phyloP scores from a whole-genome alignment of 2,888 invertebrate genomes.

The Ametastegia equiseti region DNA sequence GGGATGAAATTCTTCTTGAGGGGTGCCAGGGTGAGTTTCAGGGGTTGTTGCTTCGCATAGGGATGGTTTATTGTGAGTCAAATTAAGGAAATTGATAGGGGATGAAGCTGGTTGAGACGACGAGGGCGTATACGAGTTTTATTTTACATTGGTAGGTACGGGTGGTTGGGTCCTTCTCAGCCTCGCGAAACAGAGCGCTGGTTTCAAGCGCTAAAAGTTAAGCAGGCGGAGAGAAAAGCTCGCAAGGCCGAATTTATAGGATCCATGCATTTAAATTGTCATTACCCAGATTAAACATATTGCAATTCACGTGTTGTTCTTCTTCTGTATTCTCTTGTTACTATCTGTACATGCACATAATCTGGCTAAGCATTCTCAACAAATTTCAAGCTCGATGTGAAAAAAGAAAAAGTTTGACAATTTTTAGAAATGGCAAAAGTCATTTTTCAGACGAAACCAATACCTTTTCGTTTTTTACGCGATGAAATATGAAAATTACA shows the following conservation, averaged over 20 bases:
- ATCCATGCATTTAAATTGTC: constrained; percentile 45
- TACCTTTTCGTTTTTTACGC: no score
- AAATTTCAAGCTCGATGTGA: neutral
- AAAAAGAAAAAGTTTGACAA: neutral
- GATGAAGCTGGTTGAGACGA: constrained; percentile 47
- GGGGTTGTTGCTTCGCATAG: constrained; percentile 46
- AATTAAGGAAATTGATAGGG: constrained; percentile 48
- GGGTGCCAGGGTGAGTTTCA: constrained; percentile 27
- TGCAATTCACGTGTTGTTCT: neutral
- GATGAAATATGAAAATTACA: no score
- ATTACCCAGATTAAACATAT: constrained; percentile 36
- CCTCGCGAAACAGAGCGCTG: neutral
- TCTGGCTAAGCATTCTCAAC: no score
- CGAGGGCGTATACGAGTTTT: constrained; percentile 41
- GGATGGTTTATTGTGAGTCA: constrained; percentile 48
- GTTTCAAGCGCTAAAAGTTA: constrained; percentile 5
- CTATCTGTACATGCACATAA: no score
- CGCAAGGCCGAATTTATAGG: neutral
- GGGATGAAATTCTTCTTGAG: constrained; percentile 39
- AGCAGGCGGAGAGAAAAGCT: constrained; percentile 7
- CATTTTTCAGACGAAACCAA: no score
- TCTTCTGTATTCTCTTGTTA: neutral
- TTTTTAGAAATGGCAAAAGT: no score
- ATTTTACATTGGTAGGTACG: constrained; percentile 40
- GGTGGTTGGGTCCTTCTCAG: neutral